Base-by-base conservation (phyloP, 2,888 invertebrate species). In the Ditylenchus weischeri region DNA sequence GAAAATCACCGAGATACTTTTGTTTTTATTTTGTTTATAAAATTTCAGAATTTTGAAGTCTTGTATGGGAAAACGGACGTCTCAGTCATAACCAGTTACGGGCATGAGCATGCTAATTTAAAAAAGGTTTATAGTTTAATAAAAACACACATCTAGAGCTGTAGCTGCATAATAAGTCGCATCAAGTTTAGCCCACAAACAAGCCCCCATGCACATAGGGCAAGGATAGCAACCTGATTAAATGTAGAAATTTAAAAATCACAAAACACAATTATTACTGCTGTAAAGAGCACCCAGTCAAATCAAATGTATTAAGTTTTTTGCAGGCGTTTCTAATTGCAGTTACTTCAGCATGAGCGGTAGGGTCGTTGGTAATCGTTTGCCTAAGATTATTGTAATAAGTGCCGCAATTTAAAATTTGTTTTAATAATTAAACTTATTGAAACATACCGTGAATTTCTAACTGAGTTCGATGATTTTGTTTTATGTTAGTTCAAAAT, bases 161-260 rank as follows among this genome's bases (percentile, higher is more conserved):
- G 78, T 76, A 15, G 79, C 80, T 21, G 76, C 80, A 64, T 79
- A 80, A 67, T 76, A 79, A 43, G 79, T 75, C 29, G 75, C 76
- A 62, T 77, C 75, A 19, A 80, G 67, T 36, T 76, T 71, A 11
- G 80, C 76, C 80, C 80, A 80, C 19, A 80, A 70, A 66, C 69
- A 65, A 13, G 80, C 80, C n/a, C 80, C 79, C 77, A 79, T 75
- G 66, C 79, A 79, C 79, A 79, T 80, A 23, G 79, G 79, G 65
- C 79, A 80, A 13, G 79, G 79, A 69, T 78, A 80, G 63, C 79
- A 79, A 23, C 76, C 77, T 0, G 78, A 29, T 29, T 77, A 36
- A 38, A 23, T 58, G 35, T 57, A 57, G 0, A 57, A 10, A 1
- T 35, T 21, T 15, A 21, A 21, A n/a, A 38, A 21, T 0, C 0